phyloP scores from a whole-genome alignment of 2,113 vertebrate genomes.

The Heterotilapia buettikoferi region DNA sequence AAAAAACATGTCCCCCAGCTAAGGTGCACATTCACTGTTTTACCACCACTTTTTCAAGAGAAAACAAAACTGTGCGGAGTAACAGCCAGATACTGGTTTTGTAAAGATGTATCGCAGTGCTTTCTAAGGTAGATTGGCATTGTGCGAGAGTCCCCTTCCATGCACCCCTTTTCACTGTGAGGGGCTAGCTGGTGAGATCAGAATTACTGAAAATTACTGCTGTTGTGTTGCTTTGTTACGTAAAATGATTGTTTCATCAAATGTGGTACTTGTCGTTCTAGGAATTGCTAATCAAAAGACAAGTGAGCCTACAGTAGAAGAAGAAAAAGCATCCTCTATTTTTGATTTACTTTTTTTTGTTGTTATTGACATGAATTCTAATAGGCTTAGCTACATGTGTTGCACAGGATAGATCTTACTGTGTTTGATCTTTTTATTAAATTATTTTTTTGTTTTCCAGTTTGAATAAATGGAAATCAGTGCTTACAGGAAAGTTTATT shows the following conservation, averaged over 20 bases:
- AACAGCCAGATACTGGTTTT: slow-evolving; percentile 63
- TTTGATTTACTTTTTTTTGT: slow-evolving; percentile 13
- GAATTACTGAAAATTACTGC: slow-evolving; percentile 13
- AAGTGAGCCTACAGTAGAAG: background rate
- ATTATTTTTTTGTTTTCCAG: background rate
- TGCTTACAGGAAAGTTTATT: background rate
- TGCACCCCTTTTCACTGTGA: background rate
- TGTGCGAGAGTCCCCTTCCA: slow-evolving; percentile 2
- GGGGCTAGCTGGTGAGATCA: slow-evolving; percentile 6
- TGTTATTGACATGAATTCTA: slow-evolving; percentile 21
- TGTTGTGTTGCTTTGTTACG: background rate
- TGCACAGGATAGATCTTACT: background rate
- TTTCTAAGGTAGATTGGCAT: slow-evolving; percentile 47
- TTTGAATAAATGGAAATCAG: slow-evolving; percentile 31
- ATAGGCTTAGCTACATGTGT: slow-evolving; percentile 7
- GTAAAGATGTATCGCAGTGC: slow-evolving; percentile 53
- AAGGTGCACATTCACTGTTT: slow-evolving; percentile 64
- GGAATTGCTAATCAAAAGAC: slow-evolving; percentile 8
- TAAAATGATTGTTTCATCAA: slow-evolving; percentile 26
- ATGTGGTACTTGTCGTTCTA: slow-evolving; percentile 4
- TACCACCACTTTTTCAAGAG: slow-evolving; percentile 71
- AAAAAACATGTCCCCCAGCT: slow-evolving; percentile 73
- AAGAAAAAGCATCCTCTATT: background rate
- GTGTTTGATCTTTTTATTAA: slow-evolving; percentile 14
- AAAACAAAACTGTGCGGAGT: slow-evolving; percentile 72